phyloP scores from a whole-genome alignment of 1,140 invertebrate genomes.

The Diprion similis region DNA sequence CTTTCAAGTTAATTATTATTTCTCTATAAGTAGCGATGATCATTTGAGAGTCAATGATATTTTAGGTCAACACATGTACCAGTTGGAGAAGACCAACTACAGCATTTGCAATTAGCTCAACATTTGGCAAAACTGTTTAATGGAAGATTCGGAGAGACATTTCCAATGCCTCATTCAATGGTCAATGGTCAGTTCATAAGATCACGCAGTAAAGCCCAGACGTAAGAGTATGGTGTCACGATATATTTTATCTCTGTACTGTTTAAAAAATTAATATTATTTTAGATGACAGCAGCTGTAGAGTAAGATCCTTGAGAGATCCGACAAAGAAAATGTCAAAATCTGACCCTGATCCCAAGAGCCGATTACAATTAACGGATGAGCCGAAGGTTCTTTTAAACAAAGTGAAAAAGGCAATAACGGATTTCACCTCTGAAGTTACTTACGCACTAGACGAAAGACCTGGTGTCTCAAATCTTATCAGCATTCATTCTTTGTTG shows the following conservation, averaged over 20 bases:
- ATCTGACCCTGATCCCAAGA: constrained; percentile 81
- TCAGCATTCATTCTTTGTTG: constrained; percentile 83
- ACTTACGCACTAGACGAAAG: constrained; percentile 80
- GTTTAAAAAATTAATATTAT: constrained; percentile 15
- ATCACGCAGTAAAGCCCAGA: no score
- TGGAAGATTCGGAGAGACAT: constrained; percentile 74
- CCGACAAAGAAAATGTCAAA: constrained; percentile 98
- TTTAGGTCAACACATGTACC: constrained; percentile 89
- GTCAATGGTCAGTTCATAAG: constrained; percentile 62
- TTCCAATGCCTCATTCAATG: constrained; percentile 76
- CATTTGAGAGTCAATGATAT: constrained; percentile 24
- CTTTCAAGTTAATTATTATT: constrained; percentile 19
- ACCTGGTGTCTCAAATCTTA: constrained; percentile 89
- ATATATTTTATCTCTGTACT: constrained; percentile 20
- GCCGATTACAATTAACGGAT: constrained; percentile 84
- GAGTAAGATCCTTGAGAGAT: constrained; percentile 83
- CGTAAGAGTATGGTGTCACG: neutral
- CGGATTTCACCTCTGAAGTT: constrained; percentile 87
- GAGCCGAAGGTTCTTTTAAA: constrained; percentile 75
- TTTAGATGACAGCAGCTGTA: constrained; percentile 64
- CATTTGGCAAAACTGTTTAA: constrained; percentile 87
- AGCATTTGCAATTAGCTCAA: constrained; percentile 89
- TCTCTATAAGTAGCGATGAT: constrained; percentile 17
- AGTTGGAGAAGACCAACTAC: constrained; percentile 93
- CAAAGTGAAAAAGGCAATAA: constrained; percentile 92